Conservation (phyloP, 2,797 vertebrate genomes). For the Argyrosomus regius region DNA sequence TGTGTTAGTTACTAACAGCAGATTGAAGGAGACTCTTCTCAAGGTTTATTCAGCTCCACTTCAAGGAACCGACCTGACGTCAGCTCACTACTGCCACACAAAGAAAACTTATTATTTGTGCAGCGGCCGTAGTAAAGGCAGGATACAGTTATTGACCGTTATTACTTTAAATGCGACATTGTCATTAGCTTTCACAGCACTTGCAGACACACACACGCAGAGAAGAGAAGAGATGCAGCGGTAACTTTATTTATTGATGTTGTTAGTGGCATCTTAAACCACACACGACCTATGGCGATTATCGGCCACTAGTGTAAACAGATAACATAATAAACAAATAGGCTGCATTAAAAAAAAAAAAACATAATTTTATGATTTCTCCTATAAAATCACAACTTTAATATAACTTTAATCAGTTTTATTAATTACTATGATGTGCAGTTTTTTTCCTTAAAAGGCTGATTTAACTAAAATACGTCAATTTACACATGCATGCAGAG, state of each 20-base stretch:
- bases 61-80: constrained; percentile 97
- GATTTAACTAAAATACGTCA: neutral
- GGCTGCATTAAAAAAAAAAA: neutral
- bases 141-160: constrained; percentile 71
- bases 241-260: constrained; percentile 67
- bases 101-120: constrained; percentile 92
- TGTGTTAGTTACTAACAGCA: constrained; percentile 93
- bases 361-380: neutral
- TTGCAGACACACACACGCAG: neutral
- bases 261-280: constrained; percentile 22
- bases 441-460: neutral
- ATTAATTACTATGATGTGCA: neutral
- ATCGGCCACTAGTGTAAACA: constrained; percentile 55
- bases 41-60: constrained; percentile 97
- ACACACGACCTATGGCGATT: constrained; percentile 8
- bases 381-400: neutral
- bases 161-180: constrained; percentile 72
- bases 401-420: constrained; percentile 11
- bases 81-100: constrained; percentile 90
- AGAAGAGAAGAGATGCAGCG: constrained; percentile 15
- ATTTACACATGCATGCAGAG: neutral
- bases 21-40: constrained; percentile 95
- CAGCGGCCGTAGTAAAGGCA: constrained; percentile 65
- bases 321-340: constrained; percentile 19
- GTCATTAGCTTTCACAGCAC: constrained; percentile 36